A percentile compares a stretch with the other conserved stretches of the same genome.
Evolutionary conservation across 2,113 vertebrate species (phyloP).

Genomic region (human): DNA sequence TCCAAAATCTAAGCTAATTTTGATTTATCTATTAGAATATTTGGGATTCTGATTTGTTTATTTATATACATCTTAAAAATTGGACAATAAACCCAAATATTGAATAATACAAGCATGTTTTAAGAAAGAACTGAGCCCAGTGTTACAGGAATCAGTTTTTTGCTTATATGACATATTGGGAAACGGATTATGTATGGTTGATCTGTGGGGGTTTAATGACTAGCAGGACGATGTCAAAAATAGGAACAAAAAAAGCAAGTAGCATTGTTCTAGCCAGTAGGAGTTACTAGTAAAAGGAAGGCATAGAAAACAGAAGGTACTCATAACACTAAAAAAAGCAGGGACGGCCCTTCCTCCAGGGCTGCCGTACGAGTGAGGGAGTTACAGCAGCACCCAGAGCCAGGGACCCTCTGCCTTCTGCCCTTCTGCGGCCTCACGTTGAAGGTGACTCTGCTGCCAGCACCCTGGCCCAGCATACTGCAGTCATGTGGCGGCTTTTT

Average conservation of each 20-base stretch:
- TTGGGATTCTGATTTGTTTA: not conserved
- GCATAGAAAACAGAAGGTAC: too few relatives aligned
- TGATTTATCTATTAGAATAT: not conserved
- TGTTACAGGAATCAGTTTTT: not conserved
- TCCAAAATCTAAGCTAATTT: not conserved
- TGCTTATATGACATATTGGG: accelerated
- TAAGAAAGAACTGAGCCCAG: not conserved
- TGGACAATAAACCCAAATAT: not conserved
- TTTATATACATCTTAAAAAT: not conserved
- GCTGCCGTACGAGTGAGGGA: too few relatives aligned
- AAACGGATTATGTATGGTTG: accelerated
- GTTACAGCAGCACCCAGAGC: not conserved
- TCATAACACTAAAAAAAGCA: not conserved
- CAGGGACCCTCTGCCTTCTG: not conserved
- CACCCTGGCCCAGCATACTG: not conserved
- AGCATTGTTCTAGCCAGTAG: not conserved
- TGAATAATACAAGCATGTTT: not conserved
- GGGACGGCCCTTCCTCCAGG: accelerated
- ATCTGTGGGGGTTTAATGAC: too few relatives aligned
- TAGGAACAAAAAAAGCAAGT: not conserved
- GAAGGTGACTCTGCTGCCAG: accelerated
- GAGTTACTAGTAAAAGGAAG: not conserved
- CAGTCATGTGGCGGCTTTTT: not conserved
- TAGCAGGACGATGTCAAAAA: not conserved
- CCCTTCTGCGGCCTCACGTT: not conserved